Percentiles rank a stretch among this genome's conserved stretches.
Conservation (phyloP, 2,113 vertebrate species). For the Sebastes fasciatus region DNA sequence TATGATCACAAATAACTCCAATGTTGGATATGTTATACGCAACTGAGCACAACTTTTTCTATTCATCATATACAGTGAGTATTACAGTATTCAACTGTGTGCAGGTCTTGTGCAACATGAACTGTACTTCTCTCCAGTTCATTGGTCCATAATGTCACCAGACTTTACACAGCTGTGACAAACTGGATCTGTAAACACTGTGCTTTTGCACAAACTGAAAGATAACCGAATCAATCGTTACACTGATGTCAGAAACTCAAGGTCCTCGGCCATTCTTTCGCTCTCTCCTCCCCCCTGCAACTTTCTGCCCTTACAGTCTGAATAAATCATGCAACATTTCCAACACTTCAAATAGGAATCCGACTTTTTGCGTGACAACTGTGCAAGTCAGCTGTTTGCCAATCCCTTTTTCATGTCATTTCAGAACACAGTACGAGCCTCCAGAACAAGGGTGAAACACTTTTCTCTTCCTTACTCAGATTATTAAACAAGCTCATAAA, state of each 20-base stretch:
- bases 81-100: background rate
- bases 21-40: background rate
- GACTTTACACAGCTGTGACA: conserved; percentile 60
- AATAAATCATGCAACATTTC: conserved; percentile 19
- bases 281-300: background rate
- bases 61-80: background rate
- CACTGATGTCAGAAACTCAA: conserved; percentile 31
- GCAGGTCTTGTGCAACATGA: conserved; percentile 33
- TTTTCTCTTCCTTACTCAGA: conserved; percentile 25
- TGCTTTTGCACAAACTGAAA: conserved; percentile 36
- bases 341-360: background rate
- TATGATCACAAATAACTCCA: background rate
- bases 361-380: conserved; percentile 17
- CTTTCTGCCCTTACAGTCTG: conserved; percentile 1
- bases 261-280: conserved; percentile 12
- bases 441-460: conserved; percentile 17
- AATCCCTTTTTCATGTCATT: conserved; percentile 19
- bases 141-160: conserved; percentile 28
- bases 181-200: conserved; percentile 23
- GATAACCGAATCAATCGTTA: conserved; percentile 49
- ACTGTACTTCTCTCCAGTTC: conserved; percentile 1
- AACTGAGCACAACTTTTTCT: background rate
- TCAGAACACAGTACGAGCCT: conserved; percentile 25
- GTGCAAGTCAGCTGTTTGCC: conserved; percentile 30
- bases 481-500: conserved; percentile 56